phyloP scores from a whole-genome alignment of 2,888 invertebrate genomes.

The Endotricha flammealis region DNA sequence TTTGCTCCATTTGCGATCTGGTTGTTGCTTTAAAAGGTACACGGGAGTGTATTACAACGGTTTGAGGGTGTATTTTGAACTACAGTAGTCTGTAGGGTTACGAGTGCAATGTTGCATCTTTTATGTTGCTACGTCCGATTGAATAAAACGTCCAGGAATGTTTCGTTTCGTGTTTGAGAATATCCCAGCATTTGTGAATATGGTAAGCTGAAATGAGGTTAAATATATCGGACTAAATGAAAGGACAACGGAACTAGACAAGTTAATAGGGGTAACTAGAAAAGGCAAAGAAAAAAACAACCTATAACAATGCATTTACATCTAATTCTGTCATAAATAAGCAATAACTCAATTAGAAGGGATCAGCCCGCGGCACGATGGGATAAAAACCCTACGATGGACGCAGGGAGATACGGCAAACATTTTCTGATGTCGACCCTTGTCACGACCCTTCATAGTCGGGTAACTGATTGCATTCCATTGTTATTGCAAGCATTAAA shows the following conservation, averaged over 20 bases:
- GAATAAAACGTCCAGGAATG: no score
- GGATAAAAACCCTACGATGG: constrained; percentile 2
- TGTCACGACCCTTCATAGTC: constrained; percentile 51
- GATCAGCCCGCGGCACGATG: constrained; percentile 28
- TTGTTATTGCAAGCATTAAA: constrained; percentile 58
- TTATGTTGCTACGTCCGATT: no score
- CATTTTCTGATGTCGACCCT: constrained; percentile 52
- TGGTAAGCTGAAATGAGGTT: no score
- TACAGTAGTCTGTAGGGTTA: no score
- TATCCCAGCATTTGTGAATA: no score
- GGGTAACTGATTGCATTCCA: constrained; percentile 62
- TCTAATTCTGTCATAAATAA: constrained; percentile 54
- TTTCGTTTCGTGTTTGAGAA: no score
- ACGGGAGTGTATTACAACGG: no score
- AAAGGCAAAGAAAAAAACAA: constrained; percentile 20
- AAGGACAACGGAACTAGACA: no score
- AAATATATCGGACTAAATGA: no score
- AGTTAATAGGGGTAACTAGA: no score
- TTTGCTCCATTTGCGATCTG: constrained; percentile 11
- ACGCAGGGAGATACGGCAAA: constrained; percentile 32
- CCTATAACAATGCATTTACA: constrained; percentile 13
- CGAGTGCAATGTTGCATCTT: no score
- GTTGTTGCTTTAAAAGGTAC: constrained; percentile 1
- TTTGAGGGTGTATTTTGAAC: no score
- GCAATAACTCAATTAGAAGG: constrained; percentile 72